Base-by-base conservation (phyloP, 2,888 invertebrate genomes). In the Pocota personata region DNA sequence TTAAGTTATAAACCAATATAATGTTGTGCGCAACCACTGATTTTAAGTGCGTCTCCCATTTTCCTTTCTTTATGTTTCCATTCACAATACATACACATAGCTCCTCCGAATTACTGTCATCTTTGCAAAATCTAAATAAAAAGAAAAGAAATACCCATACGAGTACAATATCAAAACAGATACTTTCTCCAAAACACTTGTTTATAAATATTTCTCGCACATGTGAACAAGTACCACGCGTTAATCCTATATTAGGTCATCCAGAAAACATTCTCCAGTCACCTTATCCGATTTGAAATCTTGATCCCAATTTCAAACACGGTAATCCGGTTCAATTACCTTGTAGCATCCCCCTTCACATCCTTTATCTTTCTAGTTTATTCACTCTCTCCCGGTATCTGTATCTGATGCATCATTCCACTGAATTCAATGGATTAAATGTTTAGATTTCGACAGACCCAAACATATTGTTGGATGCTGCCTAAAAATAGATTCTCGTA, bases 251-350 rank as follows among this genome's bases (percentile, higher is more conserved):
- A 76, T 76, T 76, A 71, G 69, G 69, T 82, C 58, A 62, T 14
- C 32, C 46, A 37, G 55, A 52, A 32, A 16, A 14, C 60, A 66
- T 43, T 60, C 40, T 35, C 46, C 67, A 14, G 60, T 62, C 55
- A 57, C 30, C 19, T 64, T 62, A 67, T 67, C 58, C 16, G 21
- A 32, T 72, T 71, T 16, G 19, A 80, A 73, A 55, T 80, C 69
- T 82, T 71, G 71, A 71, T 82, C 66, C 27, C 40, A 60, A 72
- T 77, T 82, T 72, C 66, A n/a, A 82, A 82, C 82, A 72, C 24
- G 32, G 24, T 77, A 77, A 72, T 82, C 66, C 77, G 57, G 82
- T 82, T 82, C 82, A 82, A 82, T 82, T 82, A 82, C 77, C 82
- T 64, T 67, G 14, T 12, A 55, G 35, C 27, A 10, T 8, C 1